These are phyloP conservation scores for Glaucomys volans DNA, from an alignment of 2,113 vertebrate genomes.

Conservation along the genomic window DNA sequence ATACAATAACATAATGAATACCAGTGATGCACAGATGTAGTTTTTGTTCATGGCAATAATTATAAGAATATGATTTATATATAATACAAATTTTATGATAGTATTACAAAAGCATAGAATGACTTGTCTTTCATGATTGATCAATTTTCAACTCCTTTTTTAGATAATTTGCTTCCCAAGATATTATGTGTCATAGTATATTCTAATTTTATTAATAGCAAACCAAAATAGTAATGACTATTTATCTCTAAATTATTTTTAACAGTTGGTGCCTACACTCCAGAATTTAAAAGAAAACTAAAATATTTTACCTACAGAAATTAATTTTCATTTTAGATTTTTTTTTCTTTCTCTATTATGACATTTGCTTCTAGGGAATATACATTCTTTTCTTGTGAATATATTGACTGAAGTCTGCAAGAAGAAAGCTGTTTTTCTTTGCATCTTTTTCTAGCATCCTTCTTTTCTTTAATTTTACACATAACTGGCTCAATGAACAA, in stretches of 20 bases:
- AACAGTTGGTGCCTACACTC: not conserved
- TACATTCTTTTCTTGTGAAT: not conserved
- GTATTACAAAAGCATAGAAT: not conserved
- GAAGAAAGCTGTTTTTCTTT: not conserved
- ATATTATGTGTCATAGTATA: not conserved
- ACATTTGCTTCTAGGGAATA: not conserved
- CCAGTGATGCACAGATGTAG: not conserved
- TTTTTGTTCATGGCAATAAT: not conserved
- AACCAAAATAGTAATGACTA: not conserved
- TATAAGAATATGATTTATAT: constrained; percentile 10
- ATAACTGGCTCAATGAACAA: not conserved
- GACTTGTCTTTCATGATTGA: not conserved
- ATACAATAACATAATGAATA: not conserved
- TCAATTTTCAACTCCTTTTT: not conserved
- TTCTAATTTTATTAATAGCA: not conserved
- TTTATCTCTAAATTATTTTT: constrained; percentile 40
- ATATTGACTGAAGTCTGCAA: not conserved
- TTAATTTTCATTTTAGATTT: constrained; percentile 3
- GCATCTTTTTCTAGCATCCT: not conserved
- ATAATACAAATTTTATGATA: not conserved
- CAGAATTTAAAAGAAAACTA: constrained; percentile 34
- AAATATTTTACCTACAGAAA: not conserved
- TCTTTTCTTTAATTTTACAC: constrained; percentile 18
- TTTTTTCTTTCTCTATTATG: constrained; percentile 5
- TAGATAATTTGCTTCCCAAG: not conserved